Evolutionary conservation across 2,797 vertebrate species (phyloP).

Genomic region (Antennarius maculatus): DNA sequence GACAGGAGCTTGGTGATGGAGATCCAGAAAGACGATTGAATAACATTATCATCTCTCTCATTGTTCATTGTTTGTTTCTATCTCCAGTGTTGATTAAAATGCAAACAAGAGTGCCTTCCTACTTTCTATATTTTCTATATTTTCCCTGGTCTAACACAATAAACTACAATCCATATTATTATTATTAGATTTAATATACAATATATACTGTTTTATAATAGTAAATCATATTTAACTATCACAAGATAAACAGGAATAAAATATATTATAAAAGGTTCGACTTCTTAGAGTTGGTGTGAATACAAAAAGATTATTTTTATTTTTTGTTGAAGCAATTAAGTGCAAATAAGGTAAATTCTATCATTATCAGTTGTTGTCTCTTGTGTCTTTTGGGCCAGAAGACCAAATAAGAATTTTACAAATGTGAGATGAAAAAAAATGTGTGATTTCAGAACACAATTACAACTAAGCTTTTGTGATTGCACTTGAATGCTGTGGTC

Average conservation of each 20-base stretch:
- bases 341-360: slow-evolving; percentile 6
- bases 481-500: slow-evolving; percentile 38
- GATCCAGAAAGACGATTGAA: slow-evolving; percentile 71
- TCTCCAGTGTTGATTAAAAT: slow-evolving; percentile 50
- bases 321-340: slow-evolving; percentile 21
- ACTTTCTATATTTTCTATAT: neutral
- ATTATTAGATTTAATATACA: slow-evolving; percentile 4
- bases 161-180: slow-evolving; percentile 21
- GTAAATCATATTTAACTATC: slow-evolving; percentile 15
- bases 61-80: slow-evolving; percentile 55
- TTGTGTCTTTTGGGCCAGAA: slow-evolving; percentile 15
- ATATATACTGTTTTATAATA: neutral
- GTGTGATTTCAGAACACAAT: neutral
- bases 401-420: slow-evolving; percentile 30
- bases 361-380: slow-evolving; percentile 18
- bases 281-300: neutral
- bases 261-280: neutral
- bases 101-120: slow-evolving; percentile 33
- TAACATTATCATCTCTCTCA: slow-evolving; percentile 66
- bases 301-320: neutral
- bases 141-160: slow-evolving; percentile 3
- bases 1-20: slow-evolving; percentile 67
- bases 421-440: slow-evolving; percentile 24
- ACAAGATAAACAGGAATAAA: neutral
- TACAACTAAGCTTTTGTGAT: slow-evolving; percentile 12